Conservation (phyloP, 2,797 vertebrate species). For the Sebastes variabilis region DNA sequence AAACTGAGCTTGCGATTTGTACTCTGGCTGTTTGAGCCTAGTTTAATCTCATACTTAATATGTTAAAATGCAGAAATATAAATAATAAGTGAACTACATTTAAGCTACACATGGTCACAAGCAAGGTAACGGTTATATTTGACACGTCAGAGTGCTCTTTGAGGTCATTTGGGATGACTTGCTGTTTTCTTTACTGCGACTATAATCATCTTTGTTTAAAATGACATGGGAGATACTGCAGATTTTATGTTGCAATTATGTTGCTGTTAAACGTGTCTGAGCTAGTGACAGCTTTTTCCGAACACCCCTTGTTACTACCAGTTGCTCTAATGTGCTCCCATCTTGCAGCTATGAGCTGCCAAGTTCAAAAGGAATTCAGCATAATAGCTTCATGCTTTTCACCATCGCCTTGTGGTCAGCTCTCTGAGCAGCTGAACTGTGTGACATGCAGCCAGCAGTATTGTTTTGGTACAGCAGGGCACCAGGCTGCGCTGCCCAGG, state of each 20-base stretch:
- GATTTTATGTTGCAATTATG: not conserved
- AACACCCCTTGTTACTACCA: not conserved
- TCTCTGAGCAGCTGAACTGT: conserved; percentile 46
- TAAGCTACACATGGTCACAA: not conserved
- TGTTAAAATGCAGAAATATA: not conserved
- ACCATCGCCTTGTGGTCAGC: conserved; percentile 31
- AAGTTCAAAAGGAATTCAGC: conserved; percentile 32
- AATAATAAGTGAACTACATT: not conserved
- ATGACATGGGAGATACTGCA: not conserved
- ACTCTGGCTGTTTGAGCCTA: not conserved
- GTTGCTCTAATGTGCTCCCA: not conserved
- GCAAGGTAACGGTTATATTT: not conserved
- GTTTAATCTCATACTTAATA: not conserved
- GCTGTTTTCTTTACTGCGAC: not conserved
- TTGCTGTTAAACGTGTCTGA: not conserved
- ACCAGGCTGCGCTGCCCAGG: conserved; percentile 34
- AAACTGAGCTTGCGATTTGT: not conserved
- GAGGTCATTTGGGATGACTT: not conserved
- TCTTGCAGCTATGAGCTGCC: not conserved
- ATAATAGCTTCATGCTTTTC: conserved; percentile 21
- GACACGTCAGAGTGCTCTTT: not conserved
- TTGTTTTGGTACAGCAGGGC: conserved; percentile 44
- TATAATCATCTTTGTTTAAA: not conserved
- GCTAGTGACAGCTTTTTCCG: not conserved
- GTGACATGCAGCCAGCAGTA: conserved; percentile 47